Evolutionary conservation across 2,797 vertebrate species (phyloP).

Genomic region (Sus cebifrons): DNA sequence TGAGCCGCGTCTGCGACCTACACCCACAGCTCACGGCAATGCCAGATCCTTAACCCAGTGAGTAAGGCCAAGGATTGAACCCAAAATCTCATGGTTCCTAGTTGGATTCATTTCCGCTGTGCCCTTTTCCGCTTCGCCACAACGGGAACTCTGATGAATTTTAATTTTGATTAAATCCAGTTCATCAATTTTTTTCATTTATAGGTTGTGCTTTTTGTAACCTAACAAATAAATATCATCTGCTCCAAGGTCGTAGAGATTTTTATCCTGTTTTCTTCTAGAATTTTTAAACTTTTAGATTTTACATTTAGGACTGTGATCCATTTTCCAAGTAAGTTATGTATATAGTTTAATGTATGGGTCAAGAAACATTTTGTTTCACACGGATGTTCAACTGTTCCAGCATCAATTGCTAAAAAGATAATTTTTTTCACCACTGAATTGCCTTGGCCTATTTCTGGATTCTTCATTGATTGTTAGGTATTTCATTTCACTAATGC

Average conservation of each 20-base stretch:
- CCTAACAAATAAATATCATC: constrained; percentile 10
- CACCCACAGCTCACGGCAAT: no score
- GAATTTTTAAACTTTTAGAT: constrained; percentile 10
- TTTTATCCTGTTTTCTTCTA: not conserved
- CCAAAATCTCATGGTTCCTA: no score
- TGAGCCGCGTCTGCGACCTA: no score
- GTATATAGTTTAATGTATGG: not conserved
- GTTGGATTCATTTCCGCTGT: no score
- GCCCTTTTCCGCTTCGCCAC: no score
- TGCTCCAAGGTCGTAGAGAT: not conserved
- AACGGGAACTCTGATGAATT: not conserved
- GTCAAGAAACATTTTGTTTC: not conserved
- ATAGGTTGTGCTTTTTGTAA: not conserved
- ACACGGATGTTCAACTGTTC: not conserved
- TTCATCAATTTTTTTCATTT: not conserved
- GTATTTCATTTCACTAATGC: not conserved
- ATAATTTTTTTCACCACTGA: not conserved
- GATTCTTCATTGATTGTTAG: constrained; percentile 36
- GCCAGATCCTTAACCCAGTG: no score
- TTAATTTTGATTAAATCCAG: not conserved
- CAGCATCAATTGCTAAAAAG: constrained; percentile 10
- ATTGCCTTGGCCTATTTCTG: not conserved
- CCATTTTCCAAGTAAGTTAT: constrained; percentile 40
- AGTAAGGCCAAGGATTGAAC: no score
- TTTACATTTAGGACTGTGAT: not conserved